Percentiles rank a stretch among this genome's conserved stretches.
Evolutionary conservation across 92 coral and sea anemone species (phyloP).

Genomic region (Porites evermanni): DNA sequence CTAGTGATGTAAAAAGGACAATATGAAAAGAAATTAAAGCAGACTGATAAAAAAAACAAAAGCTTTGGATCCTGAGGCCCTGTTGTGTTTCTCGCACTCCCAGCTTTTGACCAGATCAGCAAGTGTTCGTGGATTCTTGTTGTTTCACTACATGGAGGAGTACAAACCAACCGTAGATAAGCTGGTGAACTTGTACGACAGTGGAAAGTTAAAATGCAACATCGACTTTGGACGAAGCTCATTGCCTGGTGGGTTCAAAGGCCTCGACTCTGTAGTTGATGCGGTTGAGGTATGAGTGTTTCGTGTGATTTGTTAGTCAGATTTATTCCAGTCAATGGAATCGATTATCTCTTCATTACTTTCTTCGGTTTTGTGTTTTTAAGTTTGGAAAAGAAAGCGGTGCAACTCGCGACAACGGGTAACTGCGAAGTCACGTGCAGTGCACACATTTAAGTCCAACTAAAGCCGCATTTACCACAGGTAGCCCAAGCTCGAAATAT

Average conservation of each 20-base stretch:
- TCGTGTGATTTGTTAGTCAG: background rate
- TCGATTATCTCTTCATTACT: background rate
- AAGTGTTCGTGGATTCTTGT: slow-evolving; percentile 79
- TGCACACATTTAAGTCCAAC: too few relatives aligned
- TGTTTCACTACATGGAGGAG: slow-evolving; percentile 70
- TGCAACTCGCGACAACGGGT: too few relatives aligned
- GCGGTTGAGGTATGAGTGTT: slow-evolving; percentile 74
- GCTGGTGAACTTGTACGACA: slow-evolving; percentile 66
- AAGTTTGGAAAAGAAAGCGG: too few relatives aligned
- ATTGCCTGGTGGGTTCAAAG: slow-evolving; percentile 68
- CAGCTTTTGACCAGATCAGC: slow-evolving; percentile 81
- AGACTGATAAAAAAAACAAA: background rate
- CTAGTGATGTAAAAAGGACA: too few relatives aligned
- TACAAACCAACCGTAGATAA: slow-evolving; percentile 55
- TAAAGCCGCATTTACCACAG: too few relatives aligned
- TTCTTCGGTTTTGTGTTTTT: background rate
- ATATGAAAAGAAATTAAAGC: too few relatives aligned
- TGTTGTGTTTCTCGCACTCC: background rate
- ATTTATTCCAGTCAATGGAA: background rate
- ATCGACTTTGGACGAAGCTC: slow-evolving; percentile 70
- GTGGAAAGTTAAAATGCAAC: slow-evolving; percentile 68
- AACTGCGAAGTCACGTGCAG: too few relatives aligned
- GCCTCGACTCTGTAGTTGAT: slow-evolving; percentile 67
- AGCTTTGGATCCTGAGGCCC: background rate
- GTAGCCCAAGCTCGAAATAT: too few relatives aligned